Conservation (phyloP, 2,797 vertebrate species). For the Mus caroli region DNA sequence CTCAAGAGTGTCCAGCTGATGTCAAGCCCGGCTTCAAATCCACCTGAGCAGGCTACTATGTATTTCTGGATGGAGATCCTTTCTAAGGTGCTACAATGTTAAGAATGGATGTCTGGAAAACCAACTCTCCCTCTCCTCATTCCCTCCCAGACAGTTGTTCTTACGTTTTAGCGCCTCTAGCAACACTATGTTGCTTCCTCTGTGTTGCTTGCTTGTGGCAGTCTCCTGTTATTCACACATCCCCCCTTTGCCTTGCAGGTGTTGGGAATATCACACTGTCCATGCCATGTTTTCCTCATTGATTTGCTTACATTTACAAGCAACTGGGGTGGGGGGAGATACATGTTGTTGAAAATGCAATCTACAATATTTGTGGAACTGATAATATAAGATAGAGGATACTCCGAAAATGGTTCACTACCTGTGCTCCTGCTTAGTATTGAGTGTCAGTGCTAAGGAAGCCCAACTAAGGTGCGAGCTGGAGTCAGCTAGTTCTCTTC, state of each 20-base stretch:
- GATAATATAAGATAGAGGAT: neutral
- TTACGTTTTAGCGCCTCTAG: neutral
- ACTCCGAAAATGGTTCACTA: neutral
- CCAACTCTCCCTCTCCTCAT: no score
- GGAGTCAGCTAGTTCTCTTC: neutral
- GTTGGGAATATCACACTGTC: neutral
- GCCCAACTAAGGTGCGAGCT: neutral
- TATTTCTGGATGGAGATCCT: neutral
- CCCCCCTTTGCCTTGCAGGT: neutral
- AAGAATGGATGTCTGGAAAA: neutral
- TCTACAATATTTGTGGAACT: neutral
- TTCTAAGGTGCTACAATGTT: neutral
- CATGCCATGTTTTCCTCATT: neutral
- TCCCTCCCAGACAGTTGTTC: neutral
- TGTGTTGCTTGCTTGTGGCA: neutral
- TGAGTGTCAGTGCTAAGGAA: neutral
- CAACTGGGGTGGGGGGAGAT: neutral
- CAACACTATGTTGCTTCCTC: neutral
- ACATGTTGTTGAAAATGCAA: slow-evolving; percentile 40
- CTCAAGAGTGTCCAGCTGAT: neutral
- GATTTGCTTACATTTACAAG: slow-evolving; percentile 15
- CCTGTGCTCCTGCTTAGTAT: neutral
- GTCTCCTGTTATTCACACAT: neutral
- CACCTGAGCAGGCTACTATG: neutral
- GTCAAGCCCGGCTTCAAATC: slow-evolving; percentile 26